Evolutionary conservation across 2,797 vertebrate genomes (phyloP).

Genomic region (Toxotes lorentzi): DNA sequence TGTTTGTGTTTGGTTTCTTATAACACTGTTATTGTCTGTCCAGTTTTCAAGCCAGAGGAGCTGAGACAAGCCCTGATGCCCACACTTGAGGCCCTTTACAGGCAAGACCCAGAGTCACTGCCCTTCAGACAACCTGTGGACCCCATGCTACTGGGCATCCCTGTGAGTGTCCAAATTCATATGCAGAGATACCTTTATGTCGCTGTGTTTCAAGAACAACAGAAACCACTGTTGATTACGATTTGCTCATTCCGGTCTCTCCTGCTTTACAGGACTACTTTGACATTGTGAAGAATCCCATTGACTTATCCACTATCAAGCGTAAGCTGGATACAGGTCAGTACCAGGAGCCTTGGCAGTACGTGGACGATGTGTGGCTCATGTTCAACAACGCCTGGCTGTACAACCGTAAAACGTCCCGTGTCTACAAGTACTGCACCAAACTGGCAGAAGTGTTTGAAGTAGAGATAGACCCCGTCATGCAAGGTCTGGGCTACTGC

Average conservation of each 20-base stretch:
- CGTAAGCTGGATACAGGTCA: conserved; percentile 98
- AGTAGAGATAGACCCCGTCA: conserved; percentile 97
- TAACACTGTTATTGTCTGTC: conserved; percentile 19
- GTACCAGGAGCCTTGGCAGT: conserved; percentile 99
- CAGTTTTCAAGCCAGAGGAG: conserved; percentile 99
- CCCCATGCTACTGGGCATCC: conserved; percentile 95
- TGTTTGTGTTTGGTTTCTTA: not conserved
- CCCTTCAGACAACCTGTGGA: conserved; percentile 98
- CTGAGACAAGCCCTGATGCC: conserved; percentile 98
- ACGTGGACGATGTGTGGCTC: conserved; percentile 98
- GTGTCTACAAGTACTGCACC: conserved; percentile 98
- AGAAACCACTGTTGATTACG: not conserved
- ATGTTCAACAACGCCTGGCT: conserved; percentile 99
- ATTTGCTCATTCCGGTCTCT: not conserved
- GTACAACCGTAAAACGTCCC: conserved; percentile 98
- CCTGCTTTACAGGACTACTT: conserved; percentile 91
- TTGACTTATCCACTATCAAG: conserved; percentile 98
- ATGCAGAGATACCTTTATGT: not conserved
- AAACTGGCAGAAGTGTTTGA: conserved; percentile 99
- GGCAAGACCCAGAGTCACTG: conserved; percentile 97
- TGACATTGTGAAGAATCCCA: conserved; percentile 99
- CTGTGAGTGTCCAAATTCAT: conserved; percentile 85
- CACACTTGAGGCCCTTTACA: conserved; percentile 96
- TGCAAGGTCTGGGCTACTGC: conserved; percentile 98
- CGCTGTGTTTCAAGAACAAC: not conserved